Base-by-base conservation (phyloP, 2,888 invertebrate genomes). In the Mimumesa dahlbomi region DNA sequence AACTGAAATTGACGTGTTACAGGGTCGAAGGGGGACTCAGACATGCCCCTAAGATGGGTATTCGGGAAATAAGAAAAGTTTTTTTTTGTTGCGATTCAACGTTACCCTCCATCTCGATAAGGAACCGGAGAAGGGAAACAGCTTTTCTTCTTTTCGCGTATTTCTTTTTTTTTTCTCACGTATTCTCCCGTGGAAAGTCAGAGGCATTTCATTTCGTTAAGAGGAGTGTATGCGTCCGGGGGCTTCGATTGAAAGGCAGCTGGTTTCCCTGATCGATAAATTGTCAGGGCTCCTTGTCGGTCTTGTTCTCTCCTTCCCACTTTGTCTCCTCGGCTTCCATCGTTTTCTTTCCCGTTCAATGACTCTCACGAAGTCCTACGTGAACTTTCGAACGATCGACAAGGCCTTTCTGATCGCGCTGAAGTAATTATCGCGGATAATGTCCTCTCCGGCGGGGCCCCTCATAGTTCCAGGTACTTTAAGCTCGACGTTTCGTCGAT, bases 211-310 rank as follows among this genome's bases (percentile, higher is more conserved):
- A 80, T 80, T 81, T 80, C 67, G 69, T 73, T 75, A 77, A 75
- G 58, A 78, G 82, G 45, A 64, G 57, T n/a, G n/a, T 36, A 61
- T 42, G 68, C 74, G 64, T 69, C 49, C 25, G 57, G 73, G 63
- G 1, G 9, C 29, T 52, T 65, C 68, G 64, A 67, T 67, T 67
- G 63, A 74, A 75, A 81, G 77, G 77, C 83, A 84, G 81, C 84
- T 81, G 81, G 81, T 82, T 79, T 73, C 73, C 48, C 62, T 38
- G 61, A 76, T 83, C 84, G 82, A 86, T 85, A 83, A 85, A 84
- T 83, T 70, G 74, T 71, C 64, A 25, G 65, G 11, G 36, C 29
- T n/a, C 64, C 42, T 18, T 21, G 29, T 16, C 25, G 46, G 54
- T 58, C 50, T 34, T 21, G 19, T 31, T n/a, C 18, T 25, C 69